These are phyloP conservation scores for Ophiothrix spiculata DNA, from an alignment of 35 echinoderm and acorn worm genomes.

Conservation along the genomic window DNA sequence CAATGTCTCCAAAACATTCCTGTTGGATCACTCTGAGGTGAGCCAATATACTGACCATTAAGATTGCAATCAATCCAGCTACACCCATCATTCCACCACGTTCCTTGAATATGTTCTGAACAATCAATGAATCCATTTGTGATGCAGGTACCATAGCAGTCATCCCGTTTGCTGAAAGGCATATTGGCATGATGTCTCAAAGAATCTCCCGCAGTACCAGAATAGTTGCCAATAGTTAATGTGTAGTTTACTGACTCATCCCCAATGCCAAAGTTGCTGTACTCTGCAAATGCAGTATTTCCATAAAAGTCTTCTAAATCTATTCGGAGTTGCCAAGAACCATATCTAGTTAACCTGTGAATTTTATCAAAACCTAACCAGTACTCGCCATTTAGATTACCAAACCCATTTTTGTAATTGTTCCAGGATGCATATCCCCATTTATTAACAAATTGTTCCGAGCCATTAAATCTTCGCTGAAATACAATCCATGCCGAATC, in stretches of 20 bases:
- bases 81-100: no score
- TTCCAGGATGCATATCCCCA: slow-evolving; percentile 1
- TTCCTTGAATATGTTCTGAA: no score
- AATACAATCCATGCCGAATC: no score
- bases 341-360: not conserved
- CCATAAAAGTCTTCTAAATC: slow-evolving; percentile 27
- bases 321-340: slow-evolving; percentile 18
- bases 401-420: slow-evolving; percentile 24
- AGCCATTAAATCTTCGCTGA: slow-evolving; percentile 27
- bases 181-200: no score
- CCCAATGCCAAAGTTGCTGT: slow-evolving; percentile 14
- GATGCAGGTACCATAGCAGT: no score
- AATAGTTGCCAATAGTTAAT: not conserved
- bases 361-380: slow-evolving; percentile 35
- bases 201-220: no score
- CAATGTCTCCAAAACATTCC: no score
- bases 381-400: slow-evolving; percentile 26
- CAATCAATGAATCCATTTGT: no score
- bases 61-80: no score
- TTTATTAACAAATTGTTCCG: slow-evolving; percentile 15
- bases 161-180: no score
- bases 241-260: not conserved
- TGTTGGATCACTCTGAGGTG: no score
- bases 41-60: no score
- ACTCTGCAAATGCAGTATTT: slow-evolving; percentile 1